These are phyloP conservation scores for Dascyllus trimaculatus DNA, from an alignment of 2,113 vertebrate species.

Conservation along the genomic window DNA sequence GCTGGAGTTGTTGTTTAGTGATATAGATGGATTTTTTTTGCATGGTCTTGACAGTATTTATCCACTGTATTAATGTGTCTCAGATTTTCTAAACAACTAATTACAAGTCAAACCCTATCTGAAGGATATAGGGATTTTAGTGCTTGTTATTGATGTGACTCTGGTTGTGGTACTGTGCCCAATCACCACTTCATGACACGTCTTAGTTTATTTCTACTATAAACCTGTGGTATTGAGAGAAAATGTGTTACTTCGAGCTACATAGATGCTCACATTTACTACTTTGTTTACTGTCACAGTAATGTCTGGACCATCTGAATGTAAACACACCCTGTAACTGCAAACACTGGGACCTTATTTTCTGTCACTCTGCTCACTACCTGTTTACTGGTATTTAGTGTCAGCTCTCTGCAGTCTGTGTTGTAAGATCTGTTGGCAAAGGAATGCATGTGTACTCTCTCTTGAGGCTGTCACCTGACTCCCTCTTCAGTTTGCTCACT, in stretches of 20 bases:
- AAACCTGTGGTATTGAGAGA: background rate
- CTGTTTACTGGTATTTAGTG: conserved; percentile 1
- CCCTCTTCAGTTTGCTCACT: conserved; percentile 27
- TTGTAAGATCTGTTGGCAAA: background rate
- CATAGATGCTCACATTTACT: background rate
- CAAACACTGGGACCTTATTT: background rate
- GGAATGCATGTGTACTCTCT: background rate
- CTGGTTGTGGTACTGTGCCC: background rate
- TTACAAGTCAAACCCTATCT: background rate
- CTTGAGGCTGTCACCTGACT: conserved; percentile 26
- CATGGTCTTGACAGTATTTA: background rate
- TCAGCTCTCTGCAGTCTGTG: background rate
- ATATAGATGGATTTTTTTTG: background rate
- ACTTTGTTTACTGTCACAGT: background rate
- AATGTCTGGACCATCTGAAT: background rate
- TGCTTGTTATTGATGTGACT: background rate
- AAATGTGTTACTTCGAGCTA: background rate
- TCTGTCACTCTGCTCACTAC: background rate
- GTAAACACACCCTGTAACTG: background rate
- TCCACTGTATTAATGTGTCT: background rate
- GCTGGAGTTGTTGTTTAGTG: background rate
- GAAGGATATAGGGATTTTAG: too few species aligned
- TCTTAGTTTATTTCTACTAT: background rate
- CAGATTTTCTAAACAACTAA: background rate
- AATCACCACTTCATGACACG: too few species aligned